Percentiles rank a stretch among this genome's conserved stretches.
Conservation (phyloP, 2,113 vertebrate species). For the Phaethon lepturus region DNA sequence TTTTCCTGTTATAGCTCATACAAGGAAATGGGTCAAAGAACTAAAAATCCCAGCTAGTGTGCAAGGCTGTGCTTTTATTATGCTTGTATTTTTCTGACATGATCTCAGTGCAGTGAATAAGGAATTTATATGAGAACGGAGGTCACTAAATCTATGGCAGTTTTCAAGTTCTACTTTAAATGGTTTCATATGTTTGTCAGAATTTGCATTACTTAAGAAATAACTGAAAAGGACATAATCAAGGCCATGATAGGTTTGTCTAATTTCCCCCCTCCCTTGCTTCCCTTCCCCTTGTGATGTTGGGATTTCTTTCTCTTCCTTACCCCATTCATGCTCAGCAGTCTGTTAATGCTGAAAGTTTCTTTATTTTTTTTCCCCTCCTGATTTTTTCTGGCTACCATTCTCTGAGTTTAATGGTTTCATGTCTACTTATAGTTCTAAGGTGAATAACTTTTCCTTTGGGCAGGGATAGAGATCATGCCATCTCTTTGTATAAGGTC, state of each 20-base stretch:
- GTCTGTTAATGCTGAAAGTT: not conserved
- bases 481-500: not conserved
- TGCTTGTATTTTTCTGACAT: not conserved
- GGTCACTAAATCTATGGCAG: not conserved
- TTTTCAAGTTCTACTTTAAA: not conserved
- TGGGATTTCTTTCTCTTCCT: not conserved
- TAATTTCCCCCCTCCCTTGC: not conserved
- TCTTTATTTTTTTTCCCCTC: not conserved
- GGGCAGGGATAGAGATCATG: not conserved
- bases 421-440: not conserved
- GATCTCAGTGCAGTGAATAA: not conserved
- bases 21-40: not conserved
- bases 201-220: not conserved
- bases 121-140: not conserved
- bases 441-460: not conserved
- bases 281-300: not conserved
- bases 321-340: fast-evolving
- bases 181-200: not conserved
- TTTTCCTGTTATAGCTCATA: not conserved
- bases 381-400: not conserved
- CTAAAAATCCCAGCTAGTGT: not conserved
- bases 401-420: not conserved
- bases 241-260: not conserved
- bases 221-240: not conserved
- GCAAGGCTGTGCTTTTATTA: not conserved